Evolutionary conservation across 2,888 invertebrate species (phyloP), one percentile per base, ranked within the genome.

Genomic region (Girardia tigrina): DNA sequence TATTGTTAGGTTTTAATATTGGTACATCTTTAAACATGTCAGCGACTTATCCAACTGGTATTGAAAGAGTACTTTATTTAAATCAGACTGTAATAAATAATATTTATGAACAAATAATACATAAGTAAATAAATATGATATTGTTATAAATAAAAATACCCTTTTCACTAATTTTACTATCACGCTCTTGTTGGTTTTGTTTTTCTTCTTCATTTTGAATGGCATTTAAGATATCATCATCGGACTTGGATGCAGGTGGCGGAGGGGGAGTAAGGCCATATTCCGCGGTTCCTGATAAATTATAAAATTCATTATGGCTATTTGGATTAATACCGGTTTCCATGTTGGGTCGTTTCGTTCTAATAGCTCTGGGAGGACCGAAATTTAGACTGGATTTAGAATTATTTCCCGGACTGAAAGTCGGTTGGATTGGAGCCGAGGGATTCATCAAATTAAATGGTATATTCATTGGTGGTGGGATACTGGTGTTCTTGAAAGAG

Each of bases 291-390:
- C 56, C 56, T 6, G 56, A 23, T 16, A 56, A n/a, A 56, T 56
- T 56, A 56, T 56, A 56, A 8, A 56, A 6, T 2, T 56, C 56
- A n/a, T n/a, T 12, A 56, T 23, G n/a, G n/a, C 23, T 56, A 36
- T 16, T 36, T 56, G n/a, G 56, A 56, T 56, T 56, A 6, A 23
- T 56, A n/a, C 56, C 56, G 20, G 56, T 56, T n/a, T 28, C 29
- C 4, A 42, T 1, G 23, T 16, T 26, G 14, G 73, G 73, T 2
- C 73, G 73, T n/a, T 73, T 28, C 8, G 73, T 73, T 73, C 73
- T 28, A 14, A 73, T 73, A 20, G 73, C 73, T 29, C 73, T 73
- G 29, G 73, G 73, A n/a, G 73, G 73, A 29, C 73, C 73, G 23
- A 8, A 56, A 56, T 56, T 56, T 23, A 56, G 4, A 8, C 20